Evolutionary conservation across 2,888 invertebrate species (phyloP), one percentile per base, ranked within the genome.

Genomic region (Diloba caeruleocephala): DNA sequence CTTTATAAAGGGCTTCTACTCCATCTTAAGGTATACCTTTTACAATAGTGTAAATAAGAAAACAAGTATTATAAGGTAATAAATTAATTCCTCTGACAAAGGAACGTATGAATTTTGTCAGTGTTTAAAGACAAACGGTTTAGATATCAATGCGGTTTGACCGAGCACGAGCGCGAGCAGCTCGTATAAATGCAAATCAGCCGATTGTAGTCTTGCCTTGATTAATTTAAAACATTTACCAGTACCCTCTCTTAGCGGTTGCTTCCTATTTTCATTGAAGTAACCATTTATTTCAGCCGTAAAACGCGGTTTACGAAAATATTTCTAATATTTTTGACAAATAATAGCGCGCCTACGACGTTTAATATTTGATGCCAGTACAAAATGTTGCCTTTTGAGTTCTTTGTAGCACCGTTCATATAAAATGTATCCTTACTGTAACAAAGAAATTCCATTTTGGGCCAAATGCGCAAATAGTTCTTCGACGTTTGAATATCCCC

Each of bases 401-500:
- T 85, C 86, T 89, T 89, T 88, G 88, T 87, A 85, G 84, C 85
- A 80, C 84, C 83, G 81, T 85, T 89, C 85, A 84, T 88, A 79
- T 81, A 90, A 89, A 89, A 92, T 90, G 89, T 88, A 91, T 89
- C 82, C 86, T 85, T 81, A 80, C 71, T 79, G 84, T 83, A 82
- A 89, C 88, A 91, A 90, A 89, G 88, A 90, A 90, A 90, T 89
- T 89, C 88, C 84, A 89, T 91, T 88, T 89, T 87, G 81, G 89
- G 85, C 81, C 82, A 88, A 90, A 90, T 79, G 86, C 83, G 85
- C 89, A 89, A 90, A 90, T 89, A 91, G 89, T 92, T n/a, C n/a
- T n/a, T 91, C 87, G 90, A 90, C 85, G 87, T 90, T 89, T 87
- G 90, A 88, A 91, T 91, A 91, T 92, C 90, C 89, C 91, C 70